A percentile compares a stretch with the other conserved stretches of the same genome.
These are phyloP conservation scores for Megaceryle alcyon DNA, from an alignment of 2,797 vertebrate genomes.

Conservation along the genomic window DNA sequence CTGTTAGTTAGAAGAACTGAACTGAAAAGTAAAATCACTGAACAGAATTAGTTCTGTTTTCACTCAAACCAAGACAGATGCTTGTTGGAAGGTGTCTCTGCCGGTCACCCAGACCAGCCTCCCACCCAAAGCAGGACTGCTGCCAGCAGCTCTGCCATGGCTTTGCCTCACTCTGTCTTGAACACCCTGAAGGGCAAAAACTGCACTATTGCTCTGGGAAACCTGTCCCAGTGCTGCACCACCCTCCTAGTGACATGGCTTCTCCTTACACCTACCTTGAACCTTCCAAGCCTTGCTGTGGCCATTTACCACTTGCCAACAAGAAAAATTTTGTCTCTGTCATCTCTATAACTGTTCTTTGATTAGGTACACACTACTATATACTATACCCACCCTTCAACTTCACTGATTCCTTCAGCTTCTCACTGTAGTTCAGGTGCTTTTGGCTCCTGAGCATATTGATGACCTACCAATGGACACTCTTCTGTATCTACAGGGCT, in stretches of 20 bases:
- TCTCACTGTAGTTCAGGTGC: background rate
- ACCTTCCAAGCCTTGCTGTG: background rate
- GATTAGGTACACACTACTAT: background rate
- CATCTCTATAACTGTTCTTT: background rate
- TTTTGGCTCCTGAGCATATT: background rate
- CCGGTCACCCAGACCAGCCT: background rate
- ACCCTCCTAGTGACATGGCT: background rate
- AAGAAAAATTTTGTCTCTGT: background rate
- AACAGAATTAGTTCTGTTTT: too few species aligned
- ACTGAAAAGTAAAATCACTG: too few species aligned
- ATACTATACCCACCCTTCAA: fast-evolving
- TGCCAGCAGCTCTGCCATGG: background rate
- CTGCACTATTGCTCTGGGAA: background rate
- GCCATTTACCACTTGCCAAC: background rate
- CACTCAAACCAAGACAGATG: too few species aligned
- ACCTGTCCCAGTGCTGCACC: background rate
- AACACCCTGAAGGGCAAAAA: background rate
- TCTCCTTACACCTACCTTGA: background rate
- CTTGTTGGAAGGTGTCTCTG: background rate
- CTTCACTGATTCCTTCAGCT: background rate
- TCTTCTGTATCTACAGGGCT: background rate
- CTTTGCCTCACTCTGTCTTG: background rate
- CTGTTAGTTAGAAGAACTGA: too few species aligned
- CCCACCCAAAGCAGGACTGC: background rate
- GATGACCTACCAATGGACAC: background rate